These are phyloP conservation scores for Caenorhabditis parvicauda DNA, from an alignment of 2,888 invertebrate genomes.

Conservation along the genomic window DNA sequence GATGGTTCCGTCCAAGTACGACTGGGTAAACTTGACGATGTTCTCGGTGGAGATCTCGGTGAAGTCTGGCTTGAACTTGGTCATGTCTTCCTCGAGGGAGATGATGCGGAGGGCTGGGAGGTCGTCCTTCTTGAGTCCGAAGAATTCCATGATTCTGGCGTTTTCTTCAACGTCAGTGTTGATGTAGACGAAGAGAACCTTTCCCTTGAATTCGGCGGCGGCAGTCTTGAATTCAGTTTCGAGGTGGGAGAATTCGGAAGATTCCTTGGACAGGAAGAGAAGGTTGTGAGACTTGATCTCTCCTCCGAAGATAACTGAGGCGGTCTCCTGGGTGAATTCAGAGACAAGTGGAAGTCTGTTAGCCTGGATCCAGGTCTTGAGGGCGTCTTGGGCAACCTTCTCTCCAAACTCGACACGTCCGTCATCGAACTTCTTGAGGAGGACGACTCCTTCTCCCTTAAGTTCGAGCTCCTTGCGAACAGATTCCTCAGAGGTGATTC, in stretches of 20 bases:
- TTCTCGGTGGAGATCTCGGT: conserved; percentile 73
- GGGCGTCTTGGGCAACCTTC: conserved; percentile 34
- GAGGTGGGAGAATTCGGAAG: conserved; percentile 79
- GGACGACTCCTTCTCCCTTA: conserved; percentile 75
- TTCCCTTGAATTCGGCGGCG: conserved; percentile 85
- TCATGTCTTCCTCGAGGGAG: conserved; percentile 92
- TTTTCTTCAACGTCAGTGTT: conserved; percentile 93
- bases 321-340: conserved; percentile 70
- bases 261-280: conserved; percentile 84
- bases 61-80: conserved; percentile 84
- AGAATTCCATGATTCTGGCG: conserved; percentile 95
- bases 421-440: conserved; percentile 76
- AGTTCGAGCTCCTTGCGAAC: conserved; percentile 78
- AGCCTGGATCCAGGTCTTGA: conserved; percentile 59
- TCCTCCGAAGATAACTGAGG: conserved; percentile 96
- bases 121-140: conserved; percentile 90
- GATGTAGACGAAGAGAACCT: conserved; percentile 90
- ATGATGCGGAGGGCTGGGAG: conserved; percentile 72
- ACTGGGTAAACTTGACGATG: conserved; percentile 78
- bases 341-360: conserved; percentile 62
- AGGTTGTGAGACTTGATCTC: conserved; percentile 94
- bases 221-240: conserved; percentile 78
- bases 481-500: conserved; percentile 77
- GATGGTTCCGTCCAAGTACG: conserved; percentile 85
- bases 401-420: conserved; percentile 57